A percentile compares a stretch with the other conserved stretches of the same genome.
Evolutionary conservation across 2,888 invertebrate genomes (phyloP).

Genomic region (Pristionchus entomophagus): DNA sequence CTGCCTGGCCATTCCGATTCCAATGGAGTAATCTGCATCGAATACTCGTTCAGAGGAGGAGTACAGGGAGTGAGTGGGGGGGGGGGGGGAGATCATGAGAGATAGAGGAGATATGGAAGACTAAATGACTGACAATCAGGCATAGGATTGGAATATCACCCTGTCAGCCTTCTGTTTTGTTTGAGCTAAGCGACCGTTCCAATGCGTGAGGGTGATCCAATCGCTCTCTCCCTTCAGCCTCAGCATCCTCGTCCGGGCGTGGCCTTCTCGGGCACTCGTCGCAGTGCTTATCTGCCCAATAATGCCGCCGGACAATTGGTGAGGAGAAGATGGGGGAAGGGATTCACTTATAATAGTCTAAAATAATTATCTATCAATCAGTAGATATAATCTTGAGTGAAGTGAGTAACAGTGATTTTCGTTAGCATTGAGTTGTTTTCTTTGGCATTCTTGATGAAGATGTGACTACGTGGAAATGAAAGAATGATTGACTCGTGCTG

Average conservation of each 20-base stretch:
- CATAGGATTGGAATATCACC: neutral
- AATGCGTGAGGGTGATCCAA: too few relatives aligned
- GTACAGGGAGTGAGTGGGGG: conserved; percentile 59
- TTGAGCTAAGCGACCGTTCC: too few relatives aligned
- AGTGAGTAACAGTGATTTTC: neutral
- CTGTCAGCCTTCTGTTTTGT: too few relatives aligned
- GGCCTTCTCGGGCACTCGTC: conserved; percentile 59
- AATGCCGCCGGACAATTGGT: conserved; percentile 70
- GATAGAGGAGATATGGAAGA: too few relatives aligned
- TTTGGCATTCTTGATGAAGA: too few relatives aligned
- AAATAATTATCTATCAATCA: neutral
- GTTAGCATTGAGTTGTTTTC: neutral
- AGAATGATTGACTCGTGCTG: too few relatives aligned
- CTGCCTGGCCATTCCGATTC: conserved; percentile 58
- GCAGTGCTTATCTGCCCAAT: conserved; percentile 66
- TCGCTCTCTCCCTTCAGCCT: conserved; percentile 51
- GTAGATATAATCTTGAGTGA: neutral
- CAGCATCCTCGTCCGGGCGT: conserved; percentile 64
- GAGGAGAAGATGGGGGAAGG: neutral
- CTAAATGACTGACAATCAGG: too few relatives aligned
- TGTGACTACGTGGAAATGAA: too few relatives aligned
- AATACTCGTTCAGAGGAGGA: conserved; percentile 57
- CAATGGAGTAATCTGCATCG: conserved; percentile 56
- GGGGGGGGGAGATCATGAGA: too few relatives aligned
- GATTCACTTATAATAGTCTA: neutral